phyloP scores from a whole-genome alignment of 1,140 invertebrate species.

The Pseudomyrmex sp. region DNA sequence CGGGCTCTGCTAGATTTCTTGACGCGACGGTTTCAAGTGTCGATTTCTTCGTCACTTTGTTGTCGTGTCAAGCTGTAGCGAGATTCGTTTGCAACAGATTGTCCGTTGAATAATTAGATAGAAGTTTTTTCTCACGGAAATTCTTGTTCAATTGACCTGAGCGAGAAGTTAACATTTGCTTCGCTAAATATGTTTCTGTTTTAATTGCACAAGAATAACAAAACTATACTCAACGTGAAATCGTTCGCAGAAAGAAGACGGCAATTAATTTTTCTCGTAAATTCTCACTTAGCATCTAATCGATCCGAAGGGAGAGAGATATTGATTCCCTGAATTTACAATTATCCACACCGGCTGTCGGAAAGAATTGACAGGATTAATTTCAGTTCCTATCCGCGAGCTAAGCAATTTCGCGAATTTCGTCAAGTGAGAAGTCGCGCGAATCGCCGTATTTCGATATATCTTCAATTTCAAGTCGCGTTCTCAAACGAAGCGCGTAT shows the following conservation, averaged over 20 bases:
- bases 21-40: slow-evolving; percentile 63
- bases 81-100: slow-evolving; percentile 6
- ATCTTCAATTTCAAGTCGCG: slow-evolving; percentile 66
- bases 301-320: not conserved
- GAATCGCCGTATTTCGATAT: slow-evolving; percentile 51
- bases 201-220: too few species aligned
- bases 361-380: slow-evolving; percentile 64
- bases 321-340: not conserved
- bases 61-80: not conserved
- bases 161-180: too few species aligned
- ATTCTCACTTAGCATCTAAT: not conserved
- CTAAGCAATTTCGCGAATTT: slow-evolving; percentile 42
- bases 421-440: slow-evolving; percentile 45
- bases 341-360: slow-evolving; percentile 45
- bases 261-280: slow-evolving; percentile 9
- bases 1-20: slow-evolving; percentile 42
- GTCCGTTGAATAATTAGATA: not conserved
- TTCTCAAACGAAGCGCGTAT: not conserved
- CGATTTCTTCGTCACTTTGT: slow-evolving; percentile 41
- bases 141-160: not conserved
- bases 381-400: slow-evolving; percentile 33
- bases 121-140: not conserved
- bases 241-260: not conserved
- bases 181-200: too few species aligned
- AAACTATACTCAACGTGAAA: not conserved